Base-by-base conservation (phyloP, 1,140 invertebrate species). In the Elymnias hypermnestra region DNA sequence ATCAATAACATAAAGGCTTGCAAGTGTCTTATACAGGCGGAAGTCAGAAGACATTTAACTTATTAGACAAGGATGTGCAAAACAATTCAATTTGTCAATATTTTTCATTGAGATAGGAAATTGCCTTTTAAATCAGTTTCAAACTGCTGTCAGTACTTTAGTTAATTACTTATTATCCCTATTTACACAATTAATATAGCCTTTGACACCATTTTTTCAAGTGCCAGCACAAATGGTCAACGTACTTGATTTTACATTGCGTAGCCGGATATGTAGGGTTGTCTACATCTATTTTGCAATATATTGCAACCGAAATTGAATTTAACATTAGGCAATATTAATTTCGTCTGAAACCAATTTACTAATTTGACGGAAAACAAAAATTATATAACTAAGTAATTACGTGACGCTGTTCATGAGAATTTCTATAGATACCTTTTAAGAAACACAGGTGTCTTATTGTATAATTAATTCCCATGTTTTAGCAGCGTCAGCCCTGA, bases 181-280 rank as follows among this genome's bases (percentile, higher is more conserved):
- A 37, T 29, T 46, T 21, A 40, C 18, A 22, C 29, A 28, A 39
- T 33, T 47, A 37, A 37, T 43, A 49, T 12, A 42, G 39, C 14
- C 31, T 50, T 38, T 43, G 39, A 50, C 47, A 29, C 21, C 22
- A 50, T 50, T 50, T 50, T 43, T 50, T 50, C 33, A 15, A n/a
- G 17, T 25, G 35, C 15, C 15, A 33, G 35, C 39, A 42, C 31
- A 50, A 50, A 50, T 50, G 40, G 47, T 29, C 39, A 50, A 19
- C 23, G 47, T 50, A 36, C 47, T 50, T 50, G 47, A 35, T 50
- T 37, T 50, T 29, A 50, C 47, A 42, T 37, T 37, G 39, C 33
- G 36, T 43, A 50, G 31, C 38, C 23, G 29, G 29, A 17, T 22
- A 39, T 15, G 15, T 37, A 50, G 39, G 47, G 47, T 22, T 50